These are phyloP conservation scores for Lathronympha strigana DNA, from an alignment of 2,888 invertebrate species.

Conservation along the genomic window DNA sequence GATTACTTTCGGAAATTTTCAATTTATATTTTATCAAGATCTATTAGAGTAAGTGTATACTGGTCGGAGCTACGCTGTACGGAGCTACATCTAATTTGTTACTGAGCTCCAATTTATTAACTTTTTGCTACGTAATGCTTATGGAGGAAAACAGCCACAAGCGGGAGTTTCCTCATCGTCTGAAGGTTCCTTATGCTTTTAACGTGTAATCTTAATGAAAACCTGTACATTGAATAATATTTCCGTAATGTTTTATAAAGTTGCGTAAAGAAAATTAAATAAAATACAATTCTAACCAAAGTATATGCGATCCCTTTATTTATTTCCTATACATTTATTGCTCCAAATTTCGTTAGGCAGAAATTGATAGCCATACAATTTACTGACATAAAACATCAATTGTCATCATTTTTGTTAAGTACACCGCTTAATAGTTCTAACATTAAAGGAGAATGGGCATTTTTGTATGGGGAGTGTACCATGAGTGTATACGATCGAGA, in stretches of 20 bases:
- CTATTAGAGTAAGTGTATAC: constrained; percentile 37
- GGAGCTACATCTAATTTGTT: constrained; percentile 39
- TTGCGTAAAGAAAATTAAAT: no score
- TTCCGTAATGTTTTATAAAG: background rate
- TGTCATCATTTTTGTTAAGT: no score
- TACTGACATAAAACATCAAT: no score
- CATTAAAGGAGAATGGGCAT: no score
- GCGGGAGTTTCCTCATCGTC: background rate
- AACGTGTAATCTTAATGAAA: background rate
- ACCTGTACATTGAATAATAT: background rate
- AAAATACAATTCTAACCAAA: no score
- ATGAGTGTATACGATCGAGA: no score
- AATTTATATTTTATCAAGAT: constrained; percentile 42
- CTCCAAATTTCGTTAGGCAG: no score
- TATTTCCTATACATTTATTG: no score
- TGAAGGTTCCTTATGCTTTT: constrained; percentile 9
- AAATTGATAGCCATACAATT: no score
- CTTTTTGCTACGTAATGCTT: constrained; percentile 42
- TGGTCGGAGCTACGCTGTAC: constrained; percentile 18
- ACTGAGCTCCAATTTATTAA: constrained; percentile 41
- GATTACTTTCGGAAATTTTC: constrained; percentile 41
- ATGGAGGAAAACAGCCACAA: constrained; percentile 20
- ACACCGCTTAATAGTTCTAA: no score
- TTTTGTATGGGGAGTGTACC: no score
- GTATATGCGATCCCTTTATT: no score